These are phyloP conservation scores for Xyrichtys novacula DNA, from an alignment of 2,797 vertebrate genomes.

Conservation along the genomic window DNA sequence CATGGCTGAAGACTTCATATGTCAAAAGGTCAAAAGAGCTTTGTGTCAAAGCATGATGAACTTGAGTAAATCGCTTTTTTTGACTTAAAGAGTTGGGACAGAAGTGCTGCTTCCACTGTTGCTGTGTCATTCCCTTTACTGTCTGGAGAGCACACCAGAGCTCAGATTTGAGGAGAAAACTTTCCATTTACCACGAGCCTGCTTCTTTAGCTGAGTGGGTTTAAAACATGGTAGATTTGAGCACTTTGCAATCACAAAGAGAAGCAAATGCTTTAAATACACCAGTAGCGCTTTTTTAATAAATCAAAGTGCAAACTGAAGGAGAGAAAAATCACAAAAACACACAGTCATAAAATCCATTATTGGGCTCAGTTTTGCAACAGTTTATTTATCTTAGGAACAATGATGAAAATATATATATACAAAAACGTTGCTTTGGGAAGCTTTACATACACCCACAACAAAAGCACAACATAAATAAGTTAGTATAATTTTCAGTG, in stretches of 20 bases:
- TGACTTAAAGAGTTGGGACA: background rate
- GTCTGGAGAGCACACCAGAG: conserved; percentile 17
- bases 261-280: conserved; percentile 29
- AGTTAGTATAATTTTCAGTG: conserved; percentile 99
- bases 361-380: conserved; percentile 98
- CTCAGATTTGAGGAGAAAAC: background rate
- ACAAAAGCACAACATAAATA: conserved; percentile 96
- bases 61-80: background rate
- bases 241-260: conserved; percentile 44
- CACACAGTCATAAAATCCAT: conserved; percentile 82
- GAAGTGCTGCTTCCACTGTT: background rate
- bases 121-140: conserved; percentile 14
- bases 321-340: conserved; percentile 81
- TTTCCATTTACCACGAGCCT: conserved; percentile 19
- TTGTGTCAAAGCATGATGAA: background rate
- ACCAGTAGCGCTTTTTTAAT: conserved; percentile 79
- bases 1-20: background rate
- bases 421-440: conserved; percentile 94
- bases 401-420: conserved; percentile 89
- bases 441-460: conserved; percentile 84
- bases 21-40: background rate
- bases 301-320: conserved; percentile 58
- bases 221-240: conserved; percentile 36
- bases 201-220: conserved; percentile 38
- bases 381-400: conserved; percentile 87